Conservation (phyloP, 2,113 vertebrate species). For the rabbit (Oryctolagus cuniculus) region DNA sequence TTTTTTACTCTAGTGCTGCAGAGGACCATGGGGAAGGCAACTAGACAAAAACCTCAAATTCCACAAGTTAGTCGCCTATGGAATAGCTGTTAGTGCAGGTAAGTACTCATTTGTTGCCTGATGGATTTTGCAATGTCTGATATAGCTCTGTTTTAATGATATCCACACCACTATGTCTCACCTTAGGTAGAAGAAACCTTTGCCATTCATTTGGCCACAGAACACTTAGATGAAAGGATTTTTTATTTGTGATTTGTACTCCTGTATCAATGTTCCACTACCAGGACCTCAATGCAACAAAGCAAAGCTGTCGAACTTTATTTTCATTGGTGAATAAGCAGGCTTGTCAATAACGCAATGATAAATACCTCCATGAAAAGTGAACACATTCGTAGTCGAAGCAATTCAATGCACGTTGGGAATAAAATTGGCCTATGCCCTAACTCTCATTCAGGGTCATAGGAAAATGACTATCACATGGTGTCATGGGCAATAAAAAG, state of each 20-base stretch:
- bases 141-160: background rate
- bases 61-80: slow-evolving; percentile 90
- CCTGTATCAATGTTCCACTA: background rate
- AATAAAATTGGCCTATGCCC: slow-evolving; percentile 47
- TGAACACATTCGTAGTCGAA: background rate
- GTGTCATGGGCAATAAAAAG: background rate
- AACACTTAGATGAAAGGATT: background rate
- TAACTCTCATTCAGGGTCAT: background rate
- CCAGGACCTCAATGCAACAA: background rate
- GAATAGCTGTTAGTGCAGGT: slow-evolving; percentile 89
- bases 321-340: slow-evolving; percentile 46
- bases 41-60: slow-evolving; percentile 90
- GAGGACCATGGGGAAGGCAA: slow-evolving; percentile 87
- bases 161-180: background rate
- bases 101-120: slow-evolving; percentile 73
- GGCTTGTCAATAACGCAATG: background rate
- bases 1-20: slow-evolving; percentile 84
- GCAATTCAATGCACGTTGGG: background rate
- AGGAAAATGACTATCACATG: background rate
- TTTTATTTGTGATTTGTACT: slow-evolving; percentile 28
- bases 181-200: slow-evolving; percentile 25
- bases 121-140: background rate
- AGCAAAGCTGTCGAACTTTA: slow-evolving; percentile 50
- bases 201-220: background rate
- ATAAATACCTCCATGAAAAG: slow-evolving; percentile 55